Evolutionary conservation across 2,888 invertebrate genomes (phyloP).

Genomic region (Kuschelorhynchus macadamiae): DNA sequence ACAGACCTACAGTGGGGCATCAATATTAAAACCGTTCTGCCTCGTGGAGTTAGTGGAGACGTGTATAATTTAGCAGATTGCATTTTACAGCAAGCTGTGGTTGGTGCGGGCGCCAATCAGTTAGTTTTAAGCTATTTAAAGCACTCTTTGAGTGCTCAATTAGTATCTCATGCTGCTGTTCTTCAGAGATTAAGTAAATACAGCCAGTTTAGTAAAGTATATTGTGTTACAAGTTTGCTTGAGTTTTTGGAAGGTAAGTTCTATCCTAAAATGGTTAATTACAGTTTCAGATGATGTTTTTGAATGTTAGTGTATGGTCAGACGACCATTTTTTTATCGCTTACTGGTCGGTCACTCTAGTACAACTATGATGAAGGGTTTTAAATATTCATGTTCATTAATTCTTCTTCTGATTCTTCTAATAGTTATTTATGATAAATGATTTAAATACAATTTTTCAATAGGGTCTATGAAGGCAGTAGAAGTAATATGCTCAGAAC

Average conservation of each 20-base stretch:
- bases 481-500: too few species aligned
- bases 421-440: too few species aligned
- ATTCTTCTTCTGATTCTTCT: too few species aligned
- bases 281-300: too few species aligned
- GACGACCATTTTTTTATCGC: too few species aligned
- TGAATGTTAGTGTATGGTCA: too few species aligned
- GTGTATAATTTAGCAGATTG: conserved; percentile 94
- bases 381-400: too few species aligned
- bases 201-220: conserved; percentile 84
- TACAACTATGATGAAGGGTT: too few species aligned
- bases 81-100: conserved; percentile 92
- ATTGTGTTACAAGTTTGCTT: conserved; percentile 88
- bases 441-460: too few species aligned
- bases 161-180: conserved; percentile 93
- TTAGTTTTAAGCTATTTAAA: conserved; percentile 92
- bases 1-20: conserved; percentile 96
- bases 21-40: conserved; percentile 89
- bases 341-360: too few species aligned
- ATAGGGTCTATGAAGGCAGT: too few species aligned
- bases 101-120: conserved; percentile 93
- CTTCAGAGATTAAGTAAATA: conserved; percentile 90
- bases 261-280: too few species aligned
- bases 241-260: conserved; percentile 83
- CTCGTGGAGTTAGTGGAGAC: conserved; percentile 93
- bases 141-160: conserved; percentile 90